Evolutionary conservation across 1,140 invertebrate species (phyloP).

Genomic region (Panagrolaimus sp.): DNA sequence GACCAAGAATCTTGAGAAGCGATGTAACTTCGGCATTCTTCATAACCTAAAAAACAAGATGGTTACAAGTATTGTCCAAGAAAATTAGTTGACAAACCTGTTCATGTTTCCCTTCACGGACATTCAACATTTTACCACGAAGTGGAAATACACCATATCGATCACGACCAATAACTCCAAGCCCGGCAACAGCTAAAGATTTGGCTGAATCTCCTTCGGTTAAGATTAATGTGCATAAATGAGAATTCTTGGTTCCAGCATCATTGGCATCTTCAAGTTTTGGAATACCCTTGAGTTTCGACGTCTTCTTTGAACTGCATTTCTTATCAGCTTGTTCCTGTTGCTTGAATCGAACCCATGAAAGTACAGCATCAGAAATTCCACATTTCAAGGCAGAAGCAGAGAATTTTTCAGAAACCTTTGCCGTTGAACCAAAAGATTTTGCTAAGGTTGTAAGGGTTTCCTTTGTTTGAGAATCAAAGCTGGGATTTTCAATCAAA

Average conservation of each 20-base stretch:
- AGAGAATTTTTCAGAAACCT: slow-evolving; percentile 83
- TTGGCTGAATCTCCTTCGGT: slow-evolving; percentile 99
- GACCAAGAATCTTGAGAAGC: slow-evolving; percentile 84
- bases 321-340: slow-evolving; percentile 71
- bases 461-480: slow-evolving; percentile 97
- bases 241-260: slow-evolving; percentile 78
- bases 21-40: slow-evolving; percentile 98
- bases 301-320: slow-evolving; percentile 79
- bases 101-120: slow-evolving; percentile 91
- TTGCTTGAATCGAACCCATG: slow-evolving; percentile 95
- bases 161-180: slow-evolving; percentile 89
- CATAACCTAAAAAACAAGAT: slow-evolving; percentile 69
- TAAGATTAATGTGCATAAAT: slow-evolving; percentile 87
- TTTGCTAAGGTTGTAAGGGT: slow-evolving; percentile 93
- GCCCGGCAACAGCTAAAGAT: slow-evolving; percentile 87
- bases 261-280: slow-evolving; percentile 99
- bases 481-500: slow-evolving; percentile 96
- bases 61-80: slow-evolving; percentile 15
- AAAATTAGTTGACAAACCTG: slow-evolving; percentile 64
- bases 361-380: slow-evolving; percentile 81
- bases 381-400: slow-evolving; percentile 75
- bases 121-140: slow-evolving; percentile 94
- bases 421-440: slow-evolving; percentile 90
- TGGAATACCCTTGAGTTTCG: slow-evolving; percentile 83
- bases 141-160: slow-evolving; percentile 95